Evolutionary conservation across 2,113 vertebrate genomes (phyloP).

Genomic region (Trinectes maculatus): DNA sequence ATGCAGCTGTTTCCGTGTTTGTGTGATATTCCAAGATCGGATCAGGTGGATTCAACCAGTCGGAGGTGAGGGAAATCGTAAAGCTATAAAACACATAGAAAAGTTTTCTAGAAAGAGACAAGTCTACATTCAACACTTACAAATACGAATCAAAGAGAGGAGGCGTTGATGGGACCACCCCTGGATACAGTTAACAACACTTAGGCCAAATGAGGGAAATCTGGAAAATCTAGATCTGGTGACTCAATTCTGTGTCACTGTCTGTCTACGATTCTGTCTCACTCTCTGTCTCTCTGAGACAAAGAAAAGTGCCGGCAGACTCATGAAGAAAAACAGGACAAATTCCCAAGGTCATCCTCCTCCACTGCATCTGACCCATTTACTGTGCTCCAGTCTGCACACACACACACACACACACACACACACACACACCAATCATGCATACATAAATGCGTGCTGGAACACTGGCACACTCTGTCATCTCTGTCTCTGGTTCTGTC

Average conservation of each 20-base stretch:
- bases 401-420: slow-evolving; percentile 14
- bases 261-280: slow-evolving; percentile 2
- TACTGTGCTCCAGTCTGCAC: slow-evolving; percentile 57
- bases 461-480: slow-evolving; percentile 14
- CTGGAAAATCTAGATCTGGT: not conserved
- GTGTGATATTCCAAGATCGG: slow-evolving; percentile 6
- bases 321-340: slow-evolving; percentile 69
- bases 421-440: slow-evolving; percentile 28
- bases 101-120: not conserved
- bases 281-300: slow-evolving; percentile 30
- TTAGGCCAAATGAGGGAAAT: too few species aligned
- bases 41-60: slow-evolving; percentile 26
- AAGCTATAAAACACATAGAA: not conserved
- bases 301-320: slow-evolving; percentile 53
- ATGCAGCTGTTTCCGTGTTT: slow-evolving; percentile 24
- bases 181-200: too few species aligned
- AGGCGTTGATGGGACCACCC: not conserved
- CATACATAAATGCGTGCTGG: slow-evolving; percentile 46
- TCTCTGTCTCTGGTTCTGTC: slow-evolving; percentile 13
- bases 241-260: not conserved
- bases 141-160: not conserved
- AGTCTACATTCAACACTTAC: not conserved
- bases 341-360: slow-evolving; percentile 76
- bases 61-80: not conserved
- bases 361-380: slow-evolving; percentile 75